Percentiles rank a stretch among this genome's conserved stretches.
Conservation (phyloP, 2,888 invertebrate genomes). For the Euphydryas editha region DNA sequence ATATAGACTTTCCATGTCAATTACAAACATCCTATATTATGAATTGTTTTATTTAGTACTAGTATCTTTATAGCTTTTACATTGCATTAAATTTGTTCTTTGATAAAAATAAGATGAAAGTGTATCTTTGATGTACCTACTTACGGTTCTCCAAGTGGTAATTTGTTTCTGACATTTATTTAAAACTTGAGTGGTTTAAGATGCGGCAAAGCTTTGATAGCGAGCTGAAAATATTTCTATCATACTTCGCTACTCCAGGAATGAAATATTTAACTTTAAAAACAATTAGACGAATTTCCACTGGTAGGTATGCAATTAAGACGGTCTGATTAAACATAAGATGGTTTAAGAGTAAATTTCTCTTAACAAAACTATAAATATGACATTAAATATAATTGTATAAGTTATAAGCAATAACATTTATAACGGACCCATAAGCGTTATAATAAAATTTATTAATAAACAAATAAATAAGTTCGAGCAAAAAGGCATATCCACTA, state of each 20-base stretch:
- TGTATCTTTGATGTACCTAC: constrained; percentile 28
- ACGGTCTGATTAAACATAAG: constrained; percentile 2
- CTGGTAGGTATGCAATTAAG: neutral
- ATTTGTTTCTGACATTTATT: constrained; percentile 41
- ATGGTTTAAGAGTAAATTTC: neutral
- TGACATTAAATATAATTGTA: neutral
- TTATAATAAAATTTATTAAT: no score
- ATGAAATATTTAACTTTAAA: constrained; percentile 37
- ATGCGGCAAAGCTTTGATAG: constrained; percentile 37
- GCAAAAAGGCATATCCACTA: no score
- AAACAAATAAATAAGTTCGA: no score
- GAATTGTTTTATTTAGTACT: no score
- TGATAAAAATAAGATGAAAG: constrained; percentile 18
- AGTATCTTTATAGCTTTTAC: neutral
- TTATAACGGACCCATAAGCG: no score
- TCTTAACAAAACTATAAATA: neutral
- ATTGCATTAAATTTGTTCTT: neutral
- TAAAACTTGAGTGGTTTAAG: constrained; percentile 32
- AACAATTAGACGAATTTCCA: constrained; percentile 5
- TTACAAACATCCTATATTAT: no score
- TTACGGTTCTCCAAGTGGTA: constrained; percentile 30
- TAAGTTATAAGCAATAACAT: neutral
- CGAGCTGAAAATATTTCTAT: constrained; percentile 31
- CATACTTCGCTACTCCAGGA: constrained; percentile 19
- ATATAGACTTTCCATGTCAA: no score